These are phyloP conservation scores for Sthenelais limicola DNA, from an alignment of 2,888 invertebrate species.

Conservation along the genomic window DNA sequence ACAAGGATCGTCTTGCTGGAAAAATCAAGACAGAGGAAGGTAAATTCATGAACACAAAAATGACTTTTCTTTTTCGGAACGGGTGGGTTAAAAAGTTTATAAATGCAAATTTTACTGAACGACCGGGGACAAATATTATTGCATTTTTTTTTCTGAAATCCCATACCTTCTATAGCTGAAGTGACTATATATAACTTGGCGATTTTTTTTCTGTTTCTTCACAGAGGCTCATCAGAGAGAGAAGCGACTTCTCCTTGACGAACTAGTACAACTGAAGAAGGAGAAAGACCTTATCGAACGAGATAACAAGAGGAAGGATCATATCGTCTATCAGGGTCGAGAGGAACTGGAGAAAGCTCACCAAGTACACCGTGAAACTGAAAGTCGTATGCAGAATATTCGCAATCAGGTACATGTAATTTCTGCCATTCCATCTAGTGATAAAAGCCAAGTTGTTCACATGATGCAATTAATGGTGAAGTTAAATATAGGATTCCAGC, in stretches of 20 bases:
- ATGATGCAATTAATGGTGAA: no score
- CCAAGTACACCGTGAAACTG: conserved; percentile 63
- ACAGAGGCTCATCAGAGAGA: conserved; percentile 62
- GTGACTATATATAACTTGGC: no score
- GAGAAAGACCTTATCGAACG: conserved; percentile 62
- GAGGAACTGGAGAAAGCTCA: conserved; percentile 65
- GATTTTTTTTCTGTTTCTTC: no score
- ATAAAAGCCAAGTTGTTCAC: no score
- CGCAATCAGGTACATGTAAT: conserved; percentile 69
- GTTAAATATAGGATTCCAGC: no score
- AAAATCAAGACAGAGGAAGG: conserved; percentile 61
- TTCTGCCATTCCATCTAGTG: no score
- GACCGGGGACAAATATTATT: no score
- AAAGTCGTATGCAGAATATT: conserved; percentile 63
- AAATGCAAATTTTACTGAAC: no score
- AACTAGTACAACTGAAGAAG: conserved; percentile 67
- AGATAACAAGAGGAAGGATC: conserved; percentile 61
- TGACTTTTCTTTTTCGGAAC: no score
- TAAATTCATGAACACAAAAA: conserved; percentile 48
- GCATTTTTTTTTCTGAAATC: no score
- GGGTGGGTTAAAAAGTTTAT: no score
- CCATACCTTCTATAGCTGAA: no score
- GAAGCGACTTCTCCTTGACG: conserved; percentile 67
- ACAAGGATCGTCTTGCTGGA: conserved; percentile 60
- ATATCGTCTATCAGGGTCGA: conserved; percentile 61